A percentile compares a stretch with the other conserved stretches of the same genome.
Conservation (phyloP, 2,888 invertebrate species). For the Ariolimax columbianus region DNA sequence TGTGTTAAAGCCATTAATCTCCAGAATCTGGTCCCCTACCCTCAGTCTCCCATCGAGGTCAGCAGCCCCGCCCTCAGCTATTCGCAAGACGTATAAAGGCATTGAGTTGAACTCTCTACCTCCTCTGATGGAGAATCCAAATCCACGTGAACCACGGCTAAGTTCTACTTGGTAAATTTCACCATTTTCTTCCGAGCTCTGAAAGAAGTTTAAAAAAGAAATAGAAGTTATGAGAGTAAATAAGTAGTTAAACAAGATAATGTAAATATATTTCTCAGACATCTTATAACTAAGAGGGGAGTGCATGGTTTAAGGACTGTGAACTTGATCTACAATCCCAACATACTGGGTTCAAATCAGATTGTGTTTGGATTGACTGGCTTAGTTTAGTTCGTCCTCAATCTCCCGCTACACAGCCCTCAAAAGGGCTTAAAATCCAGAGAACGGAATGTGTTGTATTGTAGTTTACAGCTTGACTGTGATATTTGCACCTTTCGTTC, state of each 20-base stretch:
- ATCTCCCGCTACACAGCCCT: too few relatives aligned
- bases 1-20: conserved; percentile 85
- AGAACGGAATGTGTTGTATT: too few relatives aligned
- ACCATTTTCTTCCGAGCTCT: conserved; percentile 51
- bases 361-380: too few relatives aligned
- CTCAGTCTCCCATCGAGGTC: conserved; percentile 75
- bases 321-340: too few relatives aligned
- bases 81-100: conserved; percentile 86
- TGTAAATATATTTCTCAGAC: too few relatives aligned
- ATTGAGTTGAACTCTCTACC: conserved; percentile 87
- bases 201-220: not conserved
- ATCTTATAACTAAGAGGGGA: too few relatives aligned
- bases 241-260: not conserved
- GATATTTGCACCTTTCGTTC: too few relatives aligned
- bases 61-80: conserved; percentile 83
- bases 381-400: too few relatives aligned
- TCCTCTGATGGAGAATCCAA: conserved; percentile 88
- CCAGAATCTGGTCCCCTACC: conserved; percentile 85
- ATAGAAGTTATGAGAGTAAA: not conserved
- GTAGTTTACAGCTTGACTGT: too few relatives aligned
- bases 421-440: too few relatives aligned
- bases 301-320: too few relatives aligned
- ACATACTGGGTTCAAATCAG: too few relatives aligned
- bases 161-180: conserved; percentile 81
- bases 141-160: conserved; percentile 84